These are phyloP conservation scores for Labeo catla DNA, from an alignment of 2,113 vertebrate genomes.

Conservation along the genomic window DNA sequence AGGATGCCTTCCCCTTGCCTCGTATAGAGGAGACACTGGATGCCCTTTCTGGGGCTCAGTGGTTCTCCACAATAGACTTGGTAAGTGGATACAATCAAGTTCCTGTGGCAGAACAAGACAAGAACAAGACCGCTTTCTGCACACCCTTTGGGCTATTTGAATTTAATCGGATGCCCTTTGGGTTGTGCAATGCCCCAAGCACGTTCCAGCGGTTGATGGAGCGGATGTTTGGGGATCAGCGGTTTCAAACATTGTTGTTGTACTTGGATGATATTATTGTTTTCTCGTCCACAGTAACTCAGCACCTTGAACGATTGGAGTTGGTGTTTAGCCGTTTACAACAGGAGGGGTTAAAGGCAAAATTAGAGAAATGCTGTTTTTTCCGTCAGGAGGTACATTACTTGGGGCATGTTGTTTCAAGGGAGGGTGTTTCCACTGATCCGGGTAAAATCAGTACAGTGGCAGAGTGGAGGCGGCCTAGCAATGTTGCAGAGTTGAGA, in stretches of 20 bases:
- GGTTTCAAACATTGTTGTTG: not conserved
- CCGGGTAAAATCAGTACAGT: slow-evolving; percentile 1
- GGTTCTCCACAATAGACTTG: not conserved
- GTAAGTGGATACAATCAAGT: slow-evolving; percentile 17
- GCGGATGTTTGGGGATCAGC: too few relatives aligned
- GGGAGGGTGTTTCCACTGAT: not conserved
- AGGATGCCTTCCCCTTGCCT: not conserved
- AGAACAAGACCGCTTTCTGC: not conserved
- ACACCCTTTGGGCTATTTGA: too few relatives aligned
- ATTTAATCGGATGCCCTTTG: too few relatives aligned
- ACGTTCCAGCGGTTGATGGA: too few relatives aligned
- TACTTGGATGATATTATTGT: slow-evolving; percentile 34
- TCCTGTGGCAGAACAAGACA: not conserved
- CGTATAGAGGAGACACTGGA: not conserved
- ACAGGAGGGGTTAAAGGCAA: slow-evolving; percentile 16
- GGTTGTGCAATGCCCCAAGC: too few relatives aligned
- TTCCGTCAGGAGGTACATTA: not conserved
- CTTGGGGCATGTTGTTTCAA: slow-evolving; percentile 18
- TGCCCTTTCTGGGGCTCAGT: slow-evolving; percentile 14
- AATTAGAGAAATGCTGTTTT: slow-evolving; percentile 8
- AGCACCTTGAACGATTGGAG: not conserved
- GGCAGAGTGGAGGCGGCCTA: not conserved
- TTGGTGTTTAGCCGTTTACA: not conserved
- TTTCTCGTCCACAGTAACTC: not conserved
- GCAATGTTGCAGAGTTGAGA: not conserved